Evolutionary conservation across 2,888 invertebrate genomes (phyloP).

Genomic region (Drosophila emarginata): DNA sequence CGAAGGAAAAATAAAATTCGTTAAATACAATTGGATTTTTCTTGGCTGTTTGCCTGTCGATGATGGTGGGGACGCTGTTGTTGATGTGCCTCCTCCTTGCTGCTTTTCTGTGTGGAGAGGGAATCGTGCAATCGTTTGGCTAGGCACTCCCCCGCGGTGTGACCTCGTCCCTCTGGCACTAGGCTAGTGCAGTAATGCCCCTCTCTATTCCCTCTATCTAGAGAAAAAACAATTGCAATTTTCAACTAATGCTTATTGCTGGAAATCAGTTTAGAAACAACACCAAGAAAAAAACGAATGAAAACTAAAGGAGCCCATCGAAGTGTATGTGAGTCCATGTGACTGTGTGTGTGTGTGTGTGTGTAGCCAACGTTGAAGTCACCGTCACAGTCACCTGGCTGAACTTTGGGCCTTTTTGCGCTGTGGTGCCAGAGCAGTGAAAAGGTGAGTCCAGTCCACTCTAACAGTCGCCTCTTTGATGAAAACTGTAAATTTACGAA

Average conservation of each 20-base stretch:
- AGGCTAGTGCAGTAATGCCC: slow-evolving; percentile 15
- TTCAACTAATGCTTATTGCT: slow-evolving; percentile 81
- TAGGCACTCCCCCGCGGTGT: slow-evolving; percentile 73
- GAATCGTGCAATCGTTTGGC: slow-evolving; percentile 58
- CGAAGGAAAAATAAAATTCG: slow-evolving; percentile 69
- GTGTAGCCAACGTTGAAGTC: slow-evolving; percentile 52
- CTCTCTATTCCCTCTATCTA: slow-evolving; percentile 25
- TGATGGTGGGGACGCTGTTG: slow-evolving; percentile 60
- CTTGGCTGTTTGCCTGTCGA: slow-evolving; percentile 58
- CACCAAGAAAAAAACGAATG: neutral
- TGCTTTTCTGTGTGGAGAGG: slow-evolving; percentile 51
- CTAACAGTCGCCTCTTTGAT: slow-evolving; percentile 79
- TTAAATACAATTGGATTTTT: slow-evolving; percentile 78
- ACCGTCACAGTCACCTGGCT: slow-evolving; percentile 72
- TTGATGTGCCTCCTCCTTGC: slow-evolving; percentile 67
- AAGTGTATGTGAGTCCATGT: slow-evolving; percentile 36
- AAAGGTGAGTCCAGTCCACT: slow-evolving; percentile 80
- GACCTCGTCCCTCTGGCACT: slow-evolving; percentile 20
- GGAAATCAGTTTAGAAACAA: slow-evolving; percentile 78
- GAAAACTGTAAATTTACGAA: slow-evolving; percentile 82
- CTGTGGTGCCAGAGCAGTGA: slow-evolving; percentile 59
- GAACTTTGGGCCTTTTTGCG: slow-evolving; percentile 72
- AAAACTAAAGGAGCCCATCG: slow-evolving; percentile 61
- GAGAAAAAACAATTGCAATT: slow-evolving; percentile 79
- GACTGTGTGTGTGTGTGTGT: slow-evolving; percentile 28